Conservation (phyloP, 2,888 invertebrate species). For the Ramazzottius varieornatus region DNA sequence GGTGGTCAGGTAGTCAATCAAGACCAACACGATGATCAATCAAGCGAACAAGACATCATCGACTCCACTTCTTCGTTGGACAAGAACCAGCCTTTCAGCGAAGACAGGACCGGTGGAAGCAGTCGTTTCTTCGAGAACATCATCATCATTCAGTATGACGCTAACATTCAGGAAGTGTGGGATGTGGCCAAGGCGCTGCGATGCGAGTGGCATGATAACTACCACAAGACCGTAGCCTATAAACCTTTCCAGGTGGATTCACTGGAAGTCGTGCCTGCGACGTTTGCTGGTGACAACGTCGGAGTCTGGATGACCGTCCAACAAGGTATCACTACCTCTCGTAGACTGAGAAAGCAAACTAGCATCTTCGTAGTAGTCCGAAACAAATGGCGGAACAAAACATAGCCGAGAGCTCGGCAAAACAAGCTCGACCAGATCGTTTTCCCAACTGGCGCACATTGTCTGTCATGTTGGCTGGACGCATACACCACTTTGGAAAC, state of each 20-base stretch:
- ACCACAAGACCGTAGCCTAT: slow-evolving; percentile 79
- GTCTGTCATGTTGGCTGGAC: too few species aligned
- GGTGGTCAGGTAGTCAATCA: not conserved
- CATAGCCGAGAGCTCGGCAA: too few species aligned
- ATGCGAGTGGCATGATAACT: slow-evolving; percentile 82
- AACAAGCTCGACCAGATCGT: too few species aligned
- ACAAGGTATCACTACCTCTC: slow-evolving; percentile 16
- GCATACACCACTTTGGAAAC: too few species aligned
- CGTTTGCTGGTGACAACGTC: slow-evolving; percentile 78
- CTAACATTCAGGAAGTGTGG: slow-evolving; percentile 32
- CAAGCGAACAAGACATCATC: too few species aligned
- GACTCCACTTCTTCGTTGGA: too few species aligned
- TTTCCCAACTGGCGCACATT: too few species aligned
- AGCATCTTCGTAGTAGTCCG: too few species aligned
- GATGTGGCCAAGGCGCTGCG: slow-evolving; percentile 69
- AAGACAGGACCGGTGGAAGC: slow-evolving; percentile 59
- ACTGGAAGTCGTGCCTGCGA: slow-evolving; percentile 74
- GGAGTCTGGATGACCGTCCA: slow-evolving; percentile 95
- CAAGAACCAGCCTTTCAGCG: slow-evolving; percentile 60
- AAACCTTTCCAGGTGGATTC: slow-evolving; percentile 80
- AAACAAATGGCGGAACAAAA: too few species aligned
- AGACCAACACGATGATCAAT: not conserved
- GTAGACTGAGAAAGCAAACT: not conserved
- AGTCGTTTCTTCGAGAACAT: slow-evolving; percentile 81
- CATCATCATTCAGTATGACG: slow-evolving; percentile 66